These are phyloP conservation scores for Pseudomyrmex pallidus DNA, from an alignment of 1,140 invertebrate genomes.

Conservation along the genomic window DNA sequence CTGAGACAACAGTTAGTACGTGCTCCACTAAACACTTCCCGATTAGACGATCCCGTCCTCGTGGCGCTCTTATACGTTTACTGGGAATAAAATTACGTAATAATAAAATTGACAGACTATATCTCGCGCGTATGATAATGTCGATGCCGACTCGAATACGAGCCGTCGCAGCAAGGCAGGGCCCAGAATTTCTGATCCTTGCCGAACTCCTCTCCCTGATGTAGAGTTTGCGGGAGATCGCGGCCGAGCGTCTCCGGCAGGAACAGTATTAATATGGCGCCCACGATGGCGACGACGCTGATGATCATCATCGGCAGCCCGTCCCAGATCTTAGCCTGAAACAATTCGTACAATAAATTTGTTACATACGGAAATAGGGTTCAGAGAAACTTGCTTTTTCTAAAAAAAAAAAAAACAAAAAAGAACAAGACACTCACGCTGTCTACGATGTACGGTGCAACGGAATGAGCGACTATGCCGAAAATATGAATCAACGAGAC, in stretches of 20 bases:
- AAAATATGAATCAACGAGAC: conserved; percentile 87
- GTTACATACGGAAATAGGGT: conserved; percentile 56
- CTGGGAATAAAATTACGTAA: too few relatives aligned
- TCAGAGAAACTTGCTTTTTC: conserved; percentile 31
- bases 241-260: conserved; percentile 90
- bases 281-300: conserved; percentile 85
- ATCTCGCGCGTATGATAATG: conserved; percentile 50
- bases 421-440: conserved; percentile 85
- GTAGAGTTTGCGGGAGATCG: conserved; percentile 89
- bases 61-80: too few relatives aligned
- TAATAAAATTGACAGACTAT: conserved; percentile 36
- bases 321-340: conserved; percentile 86
- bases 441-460: conserved; percentile 91
- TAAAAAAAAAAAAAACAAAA: not conserved
- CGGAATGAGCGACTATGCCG: conserved; percentile 87
- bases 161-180: conserved; percentile 80
- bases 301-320: conserved; percentile 86
- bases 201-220: conserved; percentile 90
- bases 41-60: too few relatives aligned
- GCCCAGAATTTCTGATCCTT: conserved; percentile 87
- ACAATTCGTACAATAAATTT: conserved; percentile 42
- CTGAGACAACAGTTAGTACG: too few relatives aligned
- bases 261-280: conserved; percentile 86
- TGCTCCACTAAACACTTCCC: too few relatives aligned
- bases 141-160: conserved; percentile 31